A percentile compares a stretch with the other conserved stretches of the same genome.
Evolutionary conservation across 2,113 vertebrate species (phyloP).

Genomic region (Oncorhynchus gorbuscha): DNA sequence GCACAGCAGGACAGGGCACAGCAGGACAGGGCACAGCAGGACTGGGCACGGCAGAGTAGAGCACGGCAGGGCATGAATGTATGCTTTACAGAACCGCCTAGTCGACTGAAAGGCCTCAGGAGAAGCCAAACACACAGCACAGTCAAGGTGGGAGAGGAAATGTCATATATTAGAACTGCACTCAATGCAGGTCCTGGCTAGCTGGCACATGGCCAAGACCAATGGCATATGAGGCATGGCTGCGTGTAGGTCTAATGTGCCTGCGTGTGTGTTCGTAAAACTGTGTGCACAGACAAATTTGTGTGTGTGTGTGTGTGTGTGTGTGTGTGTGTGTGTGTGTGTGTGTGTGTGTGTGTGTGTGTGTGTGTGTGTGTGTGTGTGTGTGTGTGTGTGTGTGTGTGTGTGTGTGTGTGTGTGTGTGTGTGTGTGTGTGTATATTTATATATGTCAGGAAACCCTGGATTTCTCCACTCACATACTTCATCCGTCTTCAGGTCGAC

Average conservation of each 20-base stretch:
- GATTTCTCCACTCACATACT: slow-evolving; percentile 33
- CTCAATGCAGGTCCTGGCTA: slow-evolving; percentile 29
- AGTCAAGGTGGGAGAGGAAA: slow-evolving; percentile 56
- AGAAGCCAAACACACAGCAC: not conserved
- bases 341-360: not conserved
- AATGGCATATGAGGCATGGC: slow-evolving; percentile 17
- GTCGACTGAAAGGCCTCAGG: slow-evolving; percentile 22
- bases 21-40: not conserved
- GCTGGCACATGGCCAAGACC: slow-evolving; percentile 39
- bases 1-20: slow-evolving; percentile 20
- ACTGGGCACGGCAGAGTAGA: slow-evolving; percentile 31
- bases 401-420: slow-evolving; percentile 1
- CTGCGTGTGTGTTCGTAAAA: no score
- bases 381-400: not conserved
- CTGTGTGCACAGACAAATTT: no score
- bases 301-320: not conserved
- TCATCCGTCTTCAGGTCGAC: slow-evolving; percentile 52
- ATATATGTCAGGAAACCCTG: not conserved
- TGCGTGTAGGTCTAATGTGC: slow-evolving; percentile 10
- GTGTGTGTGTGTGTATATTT: not conserved
- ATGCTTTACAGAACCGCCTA: slow-evolving; percentile 24
- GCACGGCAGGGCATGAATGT: slow-evolving; percentile 32
- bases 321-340: not conserved
- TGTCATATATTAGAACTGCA: slow-evolving; percentile 51
- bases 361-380: not conserved